Base-by-base conservation (phyloP, 2,797 vertebrate genomes). In the Odontamblyopus lacepedii region DNA sequence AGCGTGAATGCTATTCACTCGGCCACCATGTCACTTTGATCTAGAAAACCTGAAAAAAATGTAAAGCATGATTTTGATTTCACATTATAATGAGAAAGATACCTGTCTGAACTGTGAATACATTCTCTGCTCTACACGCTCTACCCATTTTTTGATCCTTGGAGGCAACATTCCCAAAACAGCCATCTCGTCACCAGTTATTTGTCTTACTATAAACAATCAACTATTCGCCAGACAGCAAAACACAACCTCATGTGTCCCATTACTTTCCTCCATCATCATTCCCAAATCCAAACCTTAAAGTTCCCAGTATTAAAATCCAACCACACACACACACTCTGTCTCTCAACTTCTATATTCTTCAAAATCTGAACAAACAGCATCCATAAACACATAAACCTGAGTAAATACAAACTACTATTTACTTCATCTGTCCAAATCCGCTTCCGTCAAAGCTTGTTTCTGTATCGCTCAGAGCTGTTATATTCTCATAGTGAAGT, bases 401-500 rank as follows among this genome's bases (percentile, higher is more conserved):
- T 23, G n/a, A 5, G 15, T 26, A 64, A 64, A 64, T 41, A 44
- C 63, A 44, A 64, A 23, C 8, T 6, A 41, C 19, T 64, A 63
- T 63, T 35, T 38, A 35, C 62, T 11, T 63, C 30, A 63, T 41
- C 38, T 66, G 41, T 50, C 7, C 44, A 50, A 29, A 50, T 41
- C 2, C 27, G 13, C 50, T 44, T 50, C 18, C 32, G 8, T 50
- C 6, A 8, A 74, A 30, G 72, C 44, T 67, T 13, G 50, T 81
- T 78, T 65, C 12, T 69, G 53, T 70, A 32, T 26, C 68, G 8
- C 41, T 73, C 55, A 69, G 2, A 0, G 23, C 38, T 76, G 73
- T 80, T 51, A 57, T 70, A 74, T 69, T 74, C 56, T 78, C 48
- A 75, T 67, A 70, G 70, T 72, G 57, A 77, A 74, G 67, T 78